Percentiles rank a stretch among this genome's conserved stretches.
Evolutionary conservation across 1,140 invertebrate genomes (phyloP).

Genomic region (Drosophila ficusphila): DNA sequence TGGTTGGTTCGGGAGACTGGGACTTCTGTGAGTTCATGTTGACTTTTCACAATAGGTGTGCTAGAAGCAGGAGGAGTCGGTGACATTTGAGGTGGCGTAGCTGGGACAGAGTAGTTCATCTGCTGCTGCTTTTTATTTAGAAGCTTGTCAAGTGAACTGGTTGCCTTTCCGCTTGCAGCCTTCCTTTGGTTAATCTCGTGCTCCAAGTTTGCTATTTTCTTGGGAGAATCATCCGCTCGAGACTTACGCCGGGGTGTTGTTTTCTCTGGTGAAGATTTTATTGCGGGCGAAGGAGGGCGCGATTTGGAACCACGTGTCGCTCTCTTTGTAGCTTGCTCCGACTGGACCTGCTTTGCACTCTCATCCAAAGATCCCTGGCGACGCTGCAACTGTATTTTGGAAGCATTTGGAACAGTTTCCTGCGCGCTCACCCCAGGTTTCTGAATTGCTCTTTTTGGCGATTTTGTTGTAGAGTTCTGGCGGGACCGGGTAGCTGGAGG

Average conservation of each 20-base stretch:
- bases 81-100: slow-evolving; percentile 4
- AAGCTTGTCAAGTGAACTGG: slow-evolving; percentile 70
- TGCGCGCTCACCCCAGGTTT: slow-evolving; percentile 16
- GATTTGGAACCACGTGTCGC: slow-evolving; percentile 73
- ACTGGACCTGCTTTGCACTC: slow-evolving; percentile 12
- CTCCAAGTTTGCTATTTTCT: slow-evolving; percentile 63
- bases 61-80: background rate
- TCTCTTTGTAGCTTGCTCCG: slow-evolving; percentile 44
- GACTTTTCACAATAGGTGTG: background rate
- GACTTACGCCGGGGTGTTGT: slow-evolving; percentile 45
- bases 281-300: slow-evolving; percentile 52
- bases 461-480: slow-evolving; percentile 72
- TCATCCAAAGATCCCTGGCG: slow-evolving; percentile 64
- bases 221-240: slow-evolving; percentile 58
- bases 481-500: slow-evolving; percentile 46
- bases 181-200: slow-evolving; percentile 76
- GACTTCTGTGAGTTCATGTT: slow-evolving; percentile 2
- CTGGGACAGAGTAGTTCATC: slow-evolving; percentile 39
- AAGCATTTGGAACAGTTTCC: slow-evolving; percentile 18
- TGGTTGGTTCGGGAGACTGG: background rate
- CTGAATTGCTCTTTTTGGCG: slow-evolving; percentile 66
- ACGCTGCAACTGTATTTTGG: slow-evolving; percentile 22
- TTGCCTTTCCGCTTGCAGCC: slow-evolving; percentile 59
- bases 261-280: slow-evolving; percentile 47
- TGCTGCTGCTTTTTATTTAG: slow-evolving; percentile 77